Base-by-base conservation (phyloP, 1,140 invertebrate genomes). In the Himalopsyche phryganea region DNA sequence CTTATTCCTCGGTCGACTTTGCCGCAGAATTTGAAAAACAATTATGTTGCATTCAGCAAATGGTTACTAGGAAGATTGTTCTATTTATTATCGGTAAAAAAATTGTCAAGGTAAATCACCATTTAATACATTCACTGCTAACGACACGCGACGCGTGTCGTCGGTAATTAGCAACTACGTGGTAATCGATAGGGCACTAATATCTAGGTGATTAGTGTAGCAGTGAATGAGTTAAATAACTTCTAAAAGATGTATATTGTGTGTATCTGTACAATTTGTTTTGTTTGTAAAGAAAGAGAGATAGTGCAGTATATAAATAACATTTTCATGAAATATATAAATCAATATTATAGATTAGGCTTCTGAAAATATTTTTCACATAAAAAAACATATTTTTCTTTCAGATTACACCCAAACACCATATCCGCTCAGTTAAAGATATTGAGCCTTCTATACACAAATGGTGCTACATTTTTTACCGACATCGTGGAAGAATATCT, bases 11-110 rank as follows among this genome's bases (percentile, higher is more conserved):
- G 68, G 42, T 61, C 68, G 36, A 70, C 75, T 48, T 67, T 68
- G 6, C 65, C 63, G 3, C 63, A 6, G 58, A 71, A 71, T 55
- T 72, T 73, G 49, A 71, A 77, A 55, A 66, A 68, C 17, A 76
- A 79, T 58, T 81, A 81, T 63, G 70, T 69, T 63, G 71, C 75
- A 1, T 83, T 83, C 59, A 80, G 80, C 60, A 77, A 75, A 36
- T 83, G 81, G 81, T 66, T 82, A 11, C 57, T 82, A 14, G 80
- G 80, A 14, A 71, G 77, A 63, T 69, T 82, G 57, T 80, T 82
- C 66, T 82, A 81, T 71, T 68, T 82, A 2, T 75, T 78, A 65
- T 78, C 76, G 32, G 72, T 75, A 7, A 71, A 79, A 36, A 72
- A 79, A 58, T 64, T 80, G 13, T 63, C 69, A 15, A 72, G 69